Base-by-base conservation (phyloP, 2,113 vertebrate genomes). In the Hydropotes inermis region DNA sequence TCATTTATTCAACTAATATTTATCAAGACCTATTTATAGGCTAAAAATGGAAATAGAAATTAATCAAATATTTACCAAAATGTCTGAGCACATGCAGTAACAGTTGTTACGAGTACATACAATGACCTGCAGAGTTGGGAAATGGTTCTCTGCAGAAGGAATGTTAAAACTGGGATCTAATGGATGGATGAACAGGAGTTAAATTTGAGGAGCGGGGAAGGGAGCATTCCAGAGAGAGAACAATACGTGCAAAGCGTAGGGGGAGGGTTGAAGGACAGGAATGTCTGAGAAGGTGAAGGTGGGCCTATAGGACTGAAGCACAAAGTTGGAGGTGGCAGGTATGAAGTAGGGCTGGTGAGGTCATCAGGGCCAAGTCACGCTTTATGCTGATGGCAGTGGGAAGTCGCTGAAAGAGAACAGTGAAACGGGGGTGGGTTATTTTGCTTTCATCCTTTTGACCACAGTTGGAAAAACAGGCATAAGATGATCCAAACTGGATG, bases 21-120 rank as follows among this genome's bases (percentile, higher is more conserved):
- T 96, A 86, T 11, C 58, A 67, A 92, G 55, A 70, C 9, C 67
- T 89, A 82, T 74, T 78, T 87, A 61, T 27, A 84, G 87, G 90
- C 85, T 87, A 60, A 6, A 52, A 87, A 78, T 19, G 19, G 82
- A 87, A 17, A 84, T 2, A 88, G 52, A 91, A 95, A 97, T 88
- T 84, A 93, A 55, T 74, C 52, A 93, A 88, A 45, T 74, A 91
- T 82, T 93, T 91, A 54, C 45, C 55, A 97, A 97, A 90, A 90
- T 67, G 17, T 85, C 84, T 81, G 95, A 86, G 88, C 10, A 60
- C 1, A 92, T 12, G 10, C 27, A 82, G 33, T 92, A 87, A 82
- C 52, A 96, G 16, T 3, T 43, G n/a, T 39, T 64, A 74, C 86
- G 76, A 89, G 47, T 23, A 93, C 4, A 39, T 21, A 64, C 8